Conservation (phyloP, 2,888 invertebrate genomes). For the Chrysotoxum bicinctum region DNA sequence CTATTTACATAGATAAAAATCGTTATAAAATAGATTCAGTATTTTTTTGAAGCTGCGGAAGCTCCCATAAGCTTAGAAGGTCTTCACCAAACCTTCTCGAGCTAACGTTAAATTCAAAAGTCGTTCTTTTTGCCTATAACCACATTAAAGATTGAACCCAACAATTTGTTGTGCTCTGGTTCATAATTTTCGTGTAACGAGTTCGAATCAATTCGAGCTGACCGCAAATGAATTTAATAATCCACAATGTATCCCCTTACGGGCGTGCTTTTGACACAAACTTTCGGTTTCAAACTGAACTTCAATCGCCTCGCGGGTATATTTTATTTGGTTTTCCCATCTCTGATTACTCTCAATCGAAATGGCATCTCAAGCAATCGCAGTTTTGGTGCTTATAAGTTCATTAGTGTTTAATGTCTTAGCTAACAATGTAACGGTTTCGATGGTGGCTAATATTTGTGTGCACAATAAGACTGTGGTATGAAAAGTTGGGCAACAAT, state of each 20-base stretch:
- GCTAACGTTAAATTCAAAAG: slow-evolving; percentile 10
- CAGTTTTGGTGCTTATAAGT: slow-evolving; percentile 32
- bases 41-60: slow-evolving; percentile 7
- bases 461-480: slow-evolving; percentile 71
- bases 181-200: slow-evolving; percentile 24
- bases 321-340: slow-evolving; percentile 11
- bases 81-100: slow-evolving; percentile 11
- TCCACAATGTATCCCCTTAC: slow-evolving; percentile 10
- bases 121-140: slow-evolving; percentile 22
- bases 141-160: slow-evolving; percentile 25
- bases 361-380: slow-evolving; percentile 60
- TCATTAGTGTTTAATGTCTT: slow-evolving; percentile 36
- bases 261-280: slow-evolving; percentile 1
- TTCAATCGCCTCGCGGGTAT: slow-evolving; percentile 4
- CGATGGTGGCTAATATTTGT: slow-evolving; percentile 68
- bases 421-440: slow-evolving; percentile 51
- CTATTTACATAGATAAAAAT: slow-evolving; percentile 10
- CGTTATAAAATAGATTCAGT: neutral
- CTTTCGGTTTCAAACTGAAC: slow-evolving; percentile 48
- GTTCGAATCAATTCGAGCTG: slow-evolving; percentile 27
- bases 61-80: slow-evolving; percentile 41
- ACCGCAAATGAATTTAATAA: slow-evolving; percentile 35
- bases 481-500: slow-evolving; percentile 30
- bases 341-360: slow-evolving; percentile 50
- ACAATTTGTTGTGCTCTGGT: slow-evolving; percentile 22